phyloP scores from a whole-genome alignment of 1,140 invertebrate species.

The Meloidogyne exigua region DNA sequence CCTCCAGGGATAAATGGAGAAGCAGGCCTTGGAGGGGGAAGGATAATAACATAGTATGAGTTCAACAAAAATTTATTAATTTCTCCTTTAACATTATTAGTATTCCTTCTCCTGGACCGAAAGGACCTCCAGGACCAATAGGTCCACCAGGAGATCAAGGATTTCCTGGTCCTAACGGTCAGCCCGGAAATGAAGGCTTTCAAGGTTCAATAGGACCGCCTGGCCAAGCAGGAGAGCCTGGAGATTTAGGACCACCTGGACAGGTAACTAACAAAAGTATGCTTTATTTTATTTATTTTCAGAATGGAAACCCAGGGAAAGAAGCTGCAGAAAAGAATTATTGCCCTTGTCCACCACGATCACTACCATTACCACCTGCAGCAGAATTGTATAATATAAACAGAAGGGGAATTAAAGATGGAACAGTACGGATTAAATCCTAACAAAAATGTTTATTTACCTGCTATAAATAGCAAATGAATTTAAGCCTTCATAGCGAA shows the following conservation, averaged over 20 bases:
- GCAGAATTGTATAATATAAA: not conserved
- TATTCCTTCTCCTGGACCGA: not conserved
- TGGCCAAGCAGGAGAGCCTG: conserved; percentile 1
- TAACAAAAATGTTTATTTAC: not conserved
- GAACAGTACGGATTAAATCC: not conserved
- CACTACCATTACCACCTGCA: not conserved
- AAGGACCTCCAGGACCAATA: conserved; percentile 9
- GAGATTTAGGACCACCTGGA: not conserved
- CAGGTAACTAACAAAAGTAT: not conserved
- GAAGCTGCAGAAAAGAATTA: not conserved
- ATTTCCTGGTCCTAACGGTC: not conserved
- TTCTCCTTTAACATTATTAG: not conserved
- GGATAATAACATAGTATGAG: not conserved
- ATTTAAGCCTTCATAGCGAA: not conserved
- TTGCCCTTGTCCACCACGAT: conserved; percentile 14
- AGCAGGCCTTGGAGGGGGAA: not conserved
- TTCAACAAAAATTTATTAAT: not conserved
- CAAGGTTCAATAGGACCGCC: not conserved
- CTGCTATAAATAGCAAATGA: conserved; percentile 4
- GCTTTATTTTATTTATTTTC: not conserved
- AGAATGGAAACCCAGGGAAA: conserved; percentile 11
- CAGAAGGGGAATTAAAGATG: not conserved
- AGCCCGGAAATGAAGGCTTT: conserved; percentile 4
- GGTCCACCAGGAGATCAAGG: conserved; percentile 13
- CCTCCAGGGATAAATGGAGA: conserved; percentile 12